A percentile compares a stretch with the other conserved stretches of the same genome.
phyloP scores from a whole-genome alignment of 2,888 invertebrate species.

The Argyresthia albistria region DNA sequence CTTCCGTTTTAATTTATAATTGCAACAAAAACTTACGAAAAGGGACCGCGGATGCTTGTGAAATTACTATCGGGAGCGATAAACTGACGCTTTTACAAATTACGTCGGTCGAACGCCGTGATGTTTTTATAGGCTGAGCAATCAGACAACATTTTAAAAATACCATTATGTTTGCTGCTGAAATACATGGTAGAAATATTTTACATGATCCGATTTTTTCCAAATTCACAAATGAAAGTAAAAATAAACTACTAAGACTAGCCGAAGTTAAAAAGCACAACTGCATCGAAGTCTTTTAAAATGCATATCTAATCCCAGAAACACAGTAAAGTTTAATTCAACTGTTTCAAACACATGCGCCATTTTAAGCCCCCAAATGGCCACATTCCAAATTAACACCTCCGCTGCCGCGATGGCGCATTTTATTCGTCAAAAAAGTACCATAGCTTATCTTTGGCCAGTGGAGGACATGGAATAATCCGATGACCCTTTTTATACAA shows the following conservation, averaged over 20 bases:
- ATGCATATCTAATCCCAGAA: no score
- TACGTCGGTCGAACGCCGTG: background rate
- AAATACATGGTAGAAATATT: background rate
- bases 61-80: background rate
- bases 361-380: constrained; percentile 4
- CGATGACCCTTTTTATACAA: background rate
- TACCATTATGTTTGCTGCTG: background rate
- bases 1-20: background rate
- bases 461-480: background rate
- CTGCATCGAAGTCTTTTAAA: no score
- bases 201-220: background rate
- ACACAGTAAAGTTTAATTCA: no score
- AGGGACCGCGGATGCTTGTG: constrained; percentile 1
- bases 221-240: background rate
- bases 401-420: constrained; percentile 1
- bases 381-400: constrained; percentile 11
- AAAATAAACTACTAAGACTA: background rate
- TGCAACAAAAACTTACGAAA: background rate
- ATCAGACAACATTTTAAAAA: background rate
- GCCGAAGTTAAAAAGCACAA: background rate
- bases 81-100: background rate
- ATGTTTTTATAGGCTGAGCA: background rate
- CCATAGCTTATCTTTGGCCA: constrained; percentile 1
- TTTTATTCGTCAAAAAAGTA: constrained; percentile 8
- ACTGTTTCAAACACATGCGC: background rate